A percentile compares a stretch with the other conserved stretches of the same genome.
Evolutionary conservation across 2,797 vertebrate species (phyloP).

Genomic region (Karalla daura): DNA sequence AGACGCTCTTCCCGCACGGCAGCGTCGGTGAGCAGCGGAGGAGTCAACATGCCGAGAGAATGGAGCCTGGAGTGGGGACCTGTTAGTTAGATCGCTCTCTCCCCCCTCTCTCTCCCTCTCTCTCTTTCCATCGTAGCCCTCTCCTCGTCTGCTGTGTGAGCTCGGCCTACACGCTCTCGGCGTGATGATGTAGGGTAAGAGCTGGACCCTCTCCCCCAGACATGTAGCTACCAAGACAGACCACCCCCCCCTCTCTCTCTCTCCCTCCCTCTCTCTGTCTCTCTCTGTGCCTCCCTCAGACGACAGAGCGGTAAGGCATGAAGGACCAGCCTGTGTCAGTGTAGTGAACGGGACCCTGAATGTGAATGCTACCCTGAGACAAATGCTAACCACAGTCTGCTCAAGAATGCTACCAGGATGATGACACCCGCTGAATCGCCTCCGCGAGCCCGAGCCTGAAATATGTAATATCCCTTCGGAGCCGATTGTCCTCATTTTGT

Average conservation of each 20-base stretch:
- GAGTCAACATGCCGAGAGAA: slow-evolving; percentile 58
- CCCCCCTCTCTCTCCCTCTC: too few species aligned
- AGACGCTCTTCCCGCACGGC: slow-evolving; percentile 48
- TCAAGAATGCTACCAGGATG: slow-evolving; percentile 42
- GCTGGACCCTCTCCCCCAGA: slow-evolving; percentile 29
- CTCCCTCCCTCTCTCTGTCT: too few species aligned
- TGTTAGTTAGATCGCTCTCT: slow-evolving; percentile 60
- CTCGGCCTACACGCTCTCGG: slow-evolving; percentile 50
- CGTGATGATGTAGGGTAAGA: slow-evolving; percentile 15
- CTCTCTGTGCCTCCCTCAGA: not conserved
- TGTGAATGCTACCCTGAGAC: slow-evolving; percentile 29
- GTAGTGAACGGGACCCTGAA: slow-evolving; percentile 31
- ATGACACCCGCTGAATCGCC: slow-evolving; percentile 24
- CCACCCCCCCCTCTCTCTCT: too few species aligned
- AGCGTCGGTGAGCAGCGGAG: slow-evolving; percentile 29
- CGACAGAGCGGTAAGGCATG: slow-evolving; percentile 29
- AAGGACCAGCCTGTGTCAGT: slow-evolving; percentile 25
- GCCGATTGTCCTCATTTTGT: slow-evolving; percentile 54
- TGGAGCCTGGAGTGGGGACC: slow-evolving; percentile 62
- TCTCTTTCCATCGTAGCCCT: slow-evolving; percentile 28
- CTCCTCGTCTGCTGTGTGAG: slow-evolving; percentile 35
- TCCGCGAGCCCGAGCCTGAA: slow-evolving; percentile 30
- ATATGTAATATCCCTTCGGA: slow-evolving; percentile 48
- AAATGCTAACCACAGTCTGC: slow-evolving; percentile 32
- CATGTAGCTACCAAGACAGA: too few species aligned